Evolutionary conservation across 2,797 vertebrate species (phyloP).

Genomic region (Phoeniculus purpureus): DNA sequence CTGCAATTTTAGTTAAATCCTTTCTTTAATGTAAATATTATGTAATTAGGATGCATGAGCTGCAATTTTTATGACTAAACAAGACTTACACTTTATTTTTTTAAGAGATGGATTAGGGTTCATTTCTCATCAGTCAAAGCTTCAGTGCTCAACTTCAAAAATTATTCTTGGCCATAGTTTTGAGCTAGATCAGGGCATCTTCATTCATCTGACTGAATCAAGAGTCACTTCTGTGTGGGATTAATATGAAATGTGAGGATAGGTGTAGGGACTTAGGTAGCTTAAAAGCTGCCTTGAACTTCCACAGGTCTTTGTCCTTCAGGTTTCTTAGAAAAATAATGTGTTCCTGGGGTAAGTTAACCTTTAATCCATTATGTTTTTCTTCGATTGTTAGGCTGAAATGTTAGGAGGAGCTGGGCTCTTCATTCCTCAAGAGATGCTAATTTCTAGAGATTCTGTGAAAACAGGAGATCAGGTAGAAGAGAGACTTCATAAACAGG

Average conservation of each 20-base stretch:
- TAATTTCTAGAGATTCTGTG: not conserved
- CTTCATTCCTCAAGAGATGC: not conserved
- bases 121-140: slow-evolving; percentile 1
- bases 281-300: not conserved
- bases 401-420: not conserved
- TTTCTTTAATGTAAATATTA: not conserved
- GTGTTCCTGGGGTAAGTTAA: not conserved
- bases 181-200: not conserved
- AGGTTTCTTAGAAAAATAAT: not conserved
- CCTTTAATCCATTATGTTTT: not conserved
- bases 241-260: not conserved
- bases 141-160: not conserved
- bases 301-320: not conserved
- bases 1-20: not conserved
- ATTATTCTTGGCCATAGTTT: not conserved
- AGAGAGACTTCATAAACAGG: not conserved
- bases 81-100: too few species aligned
- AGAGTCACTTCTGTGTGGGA: not conserved
- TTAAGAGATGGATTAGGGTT: not conserved
- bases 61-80: not conserved
- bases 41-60: not conserved
- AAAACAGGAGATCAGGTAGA: not conserved
- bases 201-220: not conserved
- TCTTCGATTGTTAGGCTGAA: not conserved
- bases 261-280: not conserved